Evolutionary conservation across 2,113 vertebrate species (phyloP).

Genomic region (Phaethon lepturus): DNA sequence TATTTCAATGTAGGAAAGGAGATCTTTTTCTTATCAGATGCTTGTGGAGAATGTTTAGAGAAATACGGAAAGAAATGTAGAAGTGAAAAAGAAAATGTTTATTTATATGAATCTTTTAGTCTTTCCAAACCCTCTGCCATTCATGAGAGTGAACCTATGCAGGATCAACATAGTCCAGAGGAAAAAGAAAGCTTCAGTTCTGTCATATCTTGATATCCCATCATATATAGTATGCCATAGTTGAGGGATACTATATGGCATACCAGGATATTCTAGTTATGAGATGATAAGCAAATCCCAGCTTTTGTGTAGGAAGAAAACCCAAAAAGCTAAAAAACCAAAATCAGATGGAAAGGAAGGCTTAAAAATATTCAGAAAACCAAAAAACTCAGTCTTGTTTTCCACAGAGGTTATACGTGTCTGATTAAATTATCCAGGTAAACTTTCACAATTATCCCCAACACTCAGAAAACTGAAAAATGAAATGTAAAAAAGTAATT

Average conservation of each 20-base stretch:
- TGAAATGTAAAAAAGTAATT: fast-evolving
- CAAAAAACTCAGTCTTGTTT: too few species aligned
- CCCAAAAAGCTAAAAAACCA: background rate
- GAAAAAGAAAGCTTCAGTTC: background rate
- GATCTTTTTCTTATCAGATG: background rate
- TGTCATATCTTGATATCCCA: background rate
- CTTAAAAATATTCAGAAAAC: background rate
- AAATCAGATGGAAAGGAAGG: background rate
- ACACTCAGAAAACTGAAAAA: background rate
- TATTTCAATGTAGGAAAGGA: background rate
- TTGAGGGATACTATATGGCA: background rate
- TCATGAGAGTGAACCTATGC: background rate
- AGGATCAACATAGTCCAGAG: background rate
- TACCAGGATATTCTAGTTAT: background rate
- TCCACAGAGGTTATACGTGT: too few species aligned
- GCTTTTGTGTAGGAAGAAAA: background rate
- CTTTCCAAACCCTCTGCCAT: background rate
- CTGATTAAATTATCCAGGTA: too few species aligned
- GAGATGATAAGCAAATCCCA: background rate
- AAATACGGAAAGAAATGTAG: background rate
- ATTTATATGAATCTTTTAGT: background rate
- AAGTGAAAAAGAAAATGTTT: background rate
- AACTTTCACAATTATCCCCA: too few species aligned
- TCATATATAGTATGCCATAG: background rate
- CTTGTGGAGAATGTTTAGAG: background rate